Base-by-base conservation (phyloP, 2,113 vertebrate genomes). In the Nothoprocta pentlandii region DNA sequence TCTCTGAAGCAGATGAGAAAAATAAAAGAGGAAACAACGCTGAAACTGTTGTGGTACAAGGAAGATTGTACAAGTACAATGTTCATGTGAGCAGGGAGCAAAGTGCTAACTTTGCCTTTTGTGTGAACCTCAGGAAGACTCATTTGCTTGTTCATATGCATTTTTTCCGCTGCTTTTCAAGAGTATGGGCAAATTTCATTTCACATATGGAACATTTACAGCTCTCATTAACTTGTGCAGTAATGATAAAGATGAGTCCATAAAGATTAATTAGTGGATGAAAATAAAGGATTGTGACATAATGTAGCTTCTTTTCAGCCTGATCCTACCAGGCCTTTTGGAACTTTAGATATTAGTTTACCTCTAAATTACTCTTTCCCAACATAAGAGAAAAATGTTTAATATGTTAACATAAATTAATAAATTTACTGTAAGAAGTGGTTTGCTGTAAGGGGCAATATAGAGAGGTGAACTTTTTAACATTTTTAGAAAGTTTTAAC, bases 31-130 rank as follows among this genome's bases (percentile, higher is more conserved):
- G 69, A 81, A 79, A 59, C 68, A 86, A 63, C 42, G 88, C 47
- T 1, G 4, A 39, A 28, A 59, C 19, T 68, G 53, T 25, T 2
- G 2, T 71, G n/a, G 16, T 0, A 0, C 39, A 58, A 82, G 34
- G n/a, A 80, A 22, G 7, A 66, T 62, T 6, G 20, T 46, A 44
- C 28, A 14, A 0, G 0, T 39, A 8, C n/a, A 64, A 51, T 46
- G 69, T 56, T 16, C 0, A 0, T 47, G 39, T 34, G 11, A 6
- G 26, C 34, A 71, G 16, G 51, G 47, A 82, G 39, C 47, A 1
- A 80, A 90, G 17, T 28, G 59, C 5, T 25, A n/a, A 42, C 63
- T 39, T 89, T 76, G 25, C 76, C 32, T 54, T 85, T 28, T n/a
- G 1, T 69, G 23, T 82, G 41, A 85, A 79, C 32, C 36, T 64